These are phyloP conservation scores for Gambusia affinis DNA, from an alignment of 2,113 vertebrate genomes.

Conservation along the genomic window DNA sequence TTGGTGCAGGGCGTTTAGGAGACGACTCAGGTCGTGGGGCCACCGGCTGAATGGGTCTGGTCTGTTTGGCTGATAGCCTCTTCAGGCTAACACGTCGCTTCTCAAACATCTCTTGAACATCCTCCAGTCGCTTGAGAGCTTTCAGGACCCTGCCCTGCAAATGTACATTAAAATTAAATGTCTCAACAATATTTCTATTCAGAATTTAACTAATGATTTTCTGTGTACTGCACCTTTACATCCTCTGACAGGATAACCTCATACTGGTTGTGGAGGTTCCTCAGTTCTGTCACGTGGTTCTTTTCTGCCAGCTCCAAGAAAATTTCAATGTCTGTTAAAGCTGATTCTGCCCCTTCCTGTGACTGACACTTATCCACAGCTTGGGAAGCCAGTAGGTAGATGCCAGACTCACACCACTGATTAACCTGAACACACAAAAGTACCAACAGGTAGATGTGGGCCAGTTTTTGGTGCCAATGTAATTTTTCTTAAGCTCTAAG, in stretches of 20 bases:
- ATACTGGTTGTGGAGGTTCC: conserved; percentile 90
- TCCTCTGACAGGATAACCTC: conserved; percentile 87
- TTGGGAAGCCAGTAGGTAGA: conserved; percentile 95
- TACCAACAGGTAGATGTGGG: neutral
- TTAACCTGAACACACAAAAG: conserved; percentile 80
- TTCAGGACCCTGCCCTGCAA: conserved; percentile 84
- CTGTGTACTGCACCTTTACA: conserved; percentile 82
- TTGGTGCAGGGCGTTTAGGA: conserved; percentile 85
- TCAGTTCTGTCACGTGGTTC: conserved; percentile 83
- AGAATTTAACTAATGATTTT: neutral
- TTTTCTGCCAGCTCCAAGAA: conserved; percentile 86
- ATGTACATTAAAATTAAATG: neutral
- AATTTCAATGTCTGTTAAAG: conserved; percentile 87
- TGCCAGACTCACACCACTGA: conserved; percentile 93
- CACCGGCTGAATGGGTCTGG: conserved; percentile 91
- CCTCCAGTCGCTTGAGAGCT: conserved; percentile 86
- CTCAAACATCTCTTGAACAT: conserved; percentile 94
- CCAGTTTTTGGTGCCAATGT: neutral
- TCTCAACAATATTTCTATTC: neutral
- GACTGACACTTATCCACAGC: conserved; percentile 96
- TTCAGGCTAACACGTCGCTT: conserved; percentile 91
- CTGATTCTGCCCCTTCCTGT: conserved; percentile 92
- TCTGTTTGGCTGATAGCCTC: conserved; percentile 93
- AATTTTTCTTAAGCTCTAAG: no score
- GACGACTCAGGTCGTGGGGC: conserved; percentile 94